Evolutionary conservation across 2,113 vertebrate species (phyloP).

Genomic region (Australoheros scitulus): DNA sequence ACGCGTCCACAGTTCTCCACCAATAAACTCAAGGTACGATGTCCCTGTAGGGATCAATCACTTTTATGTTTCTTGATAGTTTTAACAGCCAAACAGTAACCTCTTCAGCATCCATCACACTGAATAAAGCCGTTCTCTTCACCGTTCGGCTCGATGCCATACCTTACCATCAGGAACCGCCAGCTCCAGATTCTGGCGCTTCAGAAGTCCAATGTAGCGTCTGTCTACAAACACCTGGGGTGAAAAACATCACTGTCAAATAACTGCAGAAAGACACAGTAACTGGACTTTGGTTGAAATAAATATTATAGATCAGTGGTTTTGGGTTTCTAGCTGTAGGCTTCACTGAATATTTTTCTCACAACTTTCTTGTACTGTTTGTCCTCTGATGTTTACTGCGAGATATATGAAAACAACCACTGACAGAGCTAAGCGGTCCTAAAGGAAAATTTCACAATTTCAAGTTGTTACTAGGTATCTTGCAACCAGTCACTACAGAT

Average conservation of each 20-base stretch:
- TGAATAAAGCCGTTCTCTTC: background rate
- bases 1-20: slow-evolving; percentile 93
- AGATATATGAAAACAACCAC: too few species aligned
- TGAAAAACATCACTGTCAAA: background rate
- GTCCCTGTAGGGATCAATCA: slow-evolving; percentile 76
- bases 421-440: too few species aligned
- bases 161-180: slow-evolving; percentile 88
- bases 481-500: background rate
- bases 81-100: background rate
- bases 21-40: slow-evolving; percentile 85
- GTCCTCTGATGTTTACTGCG: background rate
- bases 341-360: background rate
- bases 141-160: slow-evolving; percentile 23
- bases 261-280: background rate
- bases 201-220: slow-evolving; percentile 87
- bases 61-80: background rate
- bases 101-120: background rate
- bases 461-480: background rate
- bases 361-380: background rate
- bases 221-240: slow-evolving; percentile 90
- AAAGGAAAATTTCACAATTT: background rate
- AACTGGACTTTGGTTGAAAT: background rate
- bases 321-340: background rate
- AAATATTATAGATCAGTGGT: background rate
- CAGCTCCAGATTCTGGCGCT: slow-evolving; percentile 81